Evolutionary conservation across 2,888 invertebrate genomes (phyloP).

Genomic region (Ceriagrion tenellum): DNA sequence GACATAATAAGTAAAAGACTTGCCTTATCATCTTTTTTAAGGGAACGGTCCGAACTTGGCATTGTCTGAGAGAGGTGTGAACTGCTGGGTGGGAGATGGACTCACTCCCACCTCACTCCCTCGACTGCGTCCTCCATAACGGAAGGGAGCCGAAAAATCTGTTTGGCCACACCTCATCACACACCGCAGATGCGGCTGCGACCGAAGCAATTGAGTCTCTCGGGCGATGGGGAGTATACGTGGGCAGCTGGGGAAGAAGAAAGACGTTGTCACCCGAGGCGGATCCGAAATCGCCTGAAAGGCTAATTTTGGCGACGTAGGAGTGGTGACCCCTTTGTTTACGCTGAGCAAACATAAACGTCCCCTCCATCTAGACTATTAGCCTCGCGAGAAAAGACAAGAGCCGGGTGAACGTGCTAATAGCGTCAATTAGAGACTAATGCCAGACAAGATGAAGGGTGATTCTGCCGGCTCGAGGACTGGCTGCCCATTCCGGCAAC

Average conservation of each 20-base stretch:
- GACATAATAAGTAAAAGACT: conserved; percentile 45
- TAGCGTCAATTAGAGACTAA: background rate
- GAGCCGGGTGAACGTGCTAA: background rate
- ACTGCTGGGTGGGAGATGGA: background rate
- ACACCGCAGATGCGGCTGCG: background rate
- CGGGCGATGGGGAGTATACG: background rate
- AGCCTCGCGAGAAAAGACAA: background rate
- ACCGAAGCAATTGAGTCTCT: background rate
- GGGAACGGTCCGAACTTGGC: conserved; percentile 56
- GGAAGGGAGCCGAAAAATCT: conserved; percentile 44
- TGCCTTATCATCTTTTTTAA: conserved; percentile 57
- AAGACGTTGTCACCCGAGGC: background rate
- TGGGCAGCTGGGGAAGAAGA: background rate
- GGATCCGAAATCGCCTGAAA: background rate
- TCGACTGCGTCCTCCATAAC: background rate
- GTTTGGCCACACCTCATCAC: background rate
- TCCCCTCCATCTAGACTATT: background rate
- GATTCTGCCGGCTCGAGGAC: too few species aligned
- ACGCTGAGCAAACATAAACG: background rate
- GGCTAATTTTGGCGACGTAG: background rate
- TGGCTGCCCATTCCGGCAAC: too few species aligned
- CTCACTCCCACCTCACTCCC: background rate
- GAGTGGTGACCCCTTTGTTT: background rate
- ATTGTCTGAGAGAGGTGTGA: conserved; percentile 42
- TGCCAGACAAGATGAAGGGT: background rate